A percentile compares a stretch with the other conserved stretches of the same genome.
Conservation (phyloP, 2,797 vertebrate species). For the Acanthopagrus latus region DNA sequence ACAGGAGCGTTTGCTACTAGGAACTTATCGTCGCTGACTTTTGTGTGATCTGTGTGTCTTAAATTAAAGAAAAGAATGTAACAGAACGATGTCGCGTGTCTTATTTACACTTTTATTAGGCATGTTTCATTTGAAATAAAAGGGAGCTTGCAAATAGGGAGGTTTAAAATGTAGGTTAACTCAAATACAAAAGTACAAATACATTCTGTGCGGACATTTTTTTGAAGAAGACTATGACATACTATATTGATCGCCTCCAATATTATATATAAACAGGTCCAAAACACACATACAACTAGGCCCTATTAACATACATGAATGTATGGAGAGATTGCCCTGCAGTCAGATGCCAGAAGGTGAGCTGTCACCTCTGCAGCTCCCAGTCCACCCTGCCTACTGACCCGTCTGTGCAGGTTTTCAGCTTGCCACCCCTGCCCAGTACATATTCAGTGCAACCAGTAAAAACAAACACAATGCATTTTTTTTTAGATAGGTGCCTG, state of each 20-base stretch:
- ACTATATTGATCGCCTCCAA: too few relatives aligned
- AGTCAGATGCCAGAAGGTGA: too few relatives aligned
- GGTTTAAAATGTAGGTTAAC: neutral
- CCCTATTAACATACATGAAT: too few relatives aligned
- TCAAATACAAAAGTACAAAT: neutral
- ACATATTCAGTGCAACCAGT: neutral
- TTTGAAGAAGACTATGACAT: too few relatives aligned
- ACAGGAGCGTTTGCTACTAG: slow-evolving; percentile 40
- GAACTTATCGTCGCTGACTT: slow-evolving; percentile 39
- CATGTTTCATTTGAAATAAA: slow-evolving; percentile 13
- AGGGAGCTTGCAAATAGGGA: neutral
- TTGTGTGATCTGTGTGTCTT: slow-evolving; percentile 55
- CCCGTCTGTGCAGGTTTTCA: too few relatives aligned
- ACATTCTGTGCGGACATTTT: neutral
- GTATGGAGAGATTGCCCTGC: too few relatives aligned
- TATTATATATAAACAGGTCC: too few relatives aligned
- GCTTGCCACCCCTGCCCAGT: too few relatives aligned
- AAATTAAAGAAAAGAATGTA: slow-evolving; percentile 63
- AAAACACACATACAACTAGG: too few relatives aligned
- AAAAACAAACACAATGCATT: slow-evolving; percentile 7
- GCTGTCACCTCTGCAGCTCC: too few relatives aligned
- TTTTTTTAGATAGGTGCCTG: neutral
- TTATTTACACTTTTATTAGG: slow-evolving; percentile 14
- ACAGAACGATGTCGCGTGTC: neutral
- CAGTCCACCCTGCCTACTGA: too few relatives aligned